Conservation (phyloP, 2,113 vertebrate species). For the Neomonachus schauinslandi region DNA sequence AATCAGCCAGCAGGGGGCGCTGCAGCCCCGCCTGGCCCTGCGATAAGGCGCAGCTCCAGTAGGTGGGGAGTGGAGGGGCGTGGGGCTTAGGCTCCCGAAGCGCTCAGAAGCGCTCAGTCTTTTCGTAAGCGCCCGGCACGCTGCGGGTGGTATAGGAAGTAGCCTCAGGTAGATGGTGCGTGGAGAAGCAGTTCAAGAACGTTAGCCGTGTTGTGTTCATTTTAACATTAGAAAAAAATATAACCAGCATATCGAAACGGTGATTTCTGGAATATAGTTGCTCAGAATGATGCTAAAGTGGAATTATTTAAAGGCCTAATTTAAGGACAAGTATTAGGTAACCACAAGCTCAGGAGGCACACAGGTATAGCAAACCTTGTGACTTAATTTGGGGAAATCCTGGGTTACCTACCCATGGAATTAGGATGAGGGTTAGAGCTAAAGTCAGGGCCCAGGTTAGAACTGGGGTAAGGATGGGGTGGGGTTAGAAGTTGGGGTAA, state of each 20-base stretch:
- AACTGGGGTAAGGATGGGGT: not conserved
- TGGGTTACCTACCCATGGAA: not conserved
- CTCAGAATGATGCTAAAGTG: not conserved
- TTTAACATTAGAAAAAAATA: slow-evolving; percentile 7
- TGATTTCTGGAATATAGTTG: not conserved
- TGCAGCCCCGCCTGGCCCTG: not conserved
- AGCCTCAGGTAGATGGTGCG: not conserved
- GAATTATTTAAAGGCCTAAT: not conserved
- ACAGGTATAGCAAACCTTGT: not conserved
- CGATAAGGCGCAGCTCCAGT: rapidly evolving
- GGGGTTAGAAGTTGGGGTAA: not conserved
- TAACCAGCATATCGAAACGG: not conserved
- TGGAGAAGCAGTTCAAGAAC: not conserved
- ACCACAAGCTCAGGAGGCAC: not conserved
- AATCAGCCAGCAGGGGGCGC: slow-evolving; percentile 63
- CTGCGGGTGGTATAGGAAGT: not conserved
- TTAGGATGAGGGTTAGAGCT: not conserved
- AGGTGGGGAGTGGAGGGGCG: rapidly evolving
- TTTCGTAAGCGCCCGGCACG: rapidly evolving
- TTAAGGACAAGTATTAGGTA: not conserved
- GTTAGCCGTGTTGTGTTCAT: not conserved
- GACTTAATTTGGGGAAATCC: not conserved
- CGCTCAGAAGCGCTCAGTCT: not conserved
- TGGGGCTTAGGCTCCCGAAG: rapidly evolving
- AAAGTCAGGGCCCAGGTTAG: not conserved